Evolutionary conservation across 1,140 invertebrate species (phyloP).

Genomic region (Zophobas atratus): DNA sequence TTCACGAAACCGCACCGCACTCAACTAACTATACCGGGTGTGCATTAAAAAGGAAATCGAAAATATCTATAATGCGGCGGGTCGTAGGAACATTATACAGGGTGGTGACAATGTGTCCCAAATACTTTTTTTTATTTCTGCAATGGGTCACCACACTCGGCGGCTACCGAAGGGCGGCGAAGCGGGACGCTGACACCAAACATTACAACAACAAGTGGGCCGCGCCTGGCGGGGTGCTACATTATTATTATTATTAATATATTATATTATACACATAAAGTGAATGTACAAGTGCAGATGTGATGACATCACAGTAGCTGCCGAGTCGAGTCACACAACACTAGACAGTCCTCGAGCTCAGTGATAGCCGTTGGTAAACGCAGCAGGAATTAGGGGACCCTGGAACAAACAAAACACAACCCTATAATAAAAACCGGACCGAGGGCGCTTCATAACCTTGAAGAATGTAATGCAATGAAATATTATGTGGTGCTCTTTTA

Average conservation of each 20-base stretch:
- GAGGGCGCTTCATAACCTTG: neutral
- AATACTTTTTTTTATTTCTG: conserved; percentile 1
- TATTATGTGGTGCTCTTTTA: conserved; percentile 7
- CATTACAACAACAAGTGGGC: conserved; percentile 69
- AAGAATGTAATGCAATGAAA: conserved; percentile 2
- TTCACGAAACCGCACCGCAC: conserved; percentile 28
- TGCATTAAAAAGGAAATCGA: conserved; percentile 6
- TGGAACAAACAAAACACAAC: conserved; percentile 71
- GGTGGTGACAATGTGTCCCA: conserved; percentile 42
- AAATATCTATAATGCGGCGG: conserved; percentile 18
- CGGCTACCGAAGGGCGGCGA: conserved; percentile 59
- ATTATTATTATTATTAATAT: conserved; percentile 62
- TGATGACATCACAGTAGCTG: conserved; percentile 68
- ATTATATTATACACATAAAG: conserved; percentile 66
- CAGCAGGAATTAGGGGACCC: conserved; percentile 93
- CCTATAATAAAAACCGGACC: conserved; percentile 2
- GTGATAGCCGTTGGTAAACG: conserved; percentile 95
- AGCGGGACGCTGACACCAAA: conserved; percentile 67
- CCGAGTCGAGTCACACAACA: conserved; percentile 62
- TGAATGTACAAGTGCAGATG: conserved; percentile 69
- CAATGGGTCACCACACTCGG: conserved; percentile 46
- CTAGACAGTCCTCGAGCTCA: conserved; percentile 72
- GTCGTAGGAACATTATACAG: conserved; percentile 41
- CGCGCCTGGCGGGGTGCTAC: conserved; percentile 67
- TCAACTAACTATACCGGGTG: neutral